These are phyloP conservation scores for Glyptemys insculpta DNA, from an alignment of 2,797 vertebrate species.

Conservation along the genomic window DNA sequence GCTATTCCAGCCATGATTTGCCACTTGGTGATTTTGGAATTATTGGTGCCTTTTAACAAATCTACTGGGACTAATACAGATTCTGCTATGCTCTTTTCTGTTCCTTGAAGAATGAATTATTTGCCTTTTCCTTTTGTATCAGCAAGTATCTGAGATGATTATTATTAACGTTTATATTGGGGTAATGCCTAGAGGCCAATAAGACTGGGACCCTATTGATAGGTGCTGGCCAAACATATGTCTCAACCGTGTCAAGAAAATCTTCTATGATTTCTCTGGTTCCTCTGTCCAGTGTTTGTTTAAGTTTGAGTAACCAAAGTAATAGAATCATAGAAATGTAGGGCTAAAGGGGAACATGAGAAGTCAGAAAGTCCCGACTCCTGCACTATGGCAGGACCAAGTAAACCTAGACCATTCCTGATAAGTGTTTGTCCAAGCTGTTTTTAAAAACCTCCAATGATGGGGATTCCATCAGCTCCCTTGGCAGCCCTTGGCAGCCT, in stretches of 20 bases:
- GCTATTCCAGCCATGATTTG: not conserved
- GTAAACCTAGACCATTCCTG: not conserved
- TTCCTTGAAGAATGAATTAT: not conserved
- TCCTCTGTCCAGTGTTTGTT: not conserved
- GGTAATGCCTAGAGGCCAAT: not conserved
- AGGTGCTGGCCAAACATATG: slow-evolving; percentile 4
- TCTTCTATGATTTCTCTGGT: not conserved
- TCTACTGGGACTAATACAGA: not conserved
- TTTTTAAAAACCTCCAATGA: not conserved
- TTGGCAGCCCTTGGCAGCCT: not conserved
- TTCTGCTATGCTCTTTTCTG: not conserved
- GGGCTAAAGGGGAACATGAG: not conserved
- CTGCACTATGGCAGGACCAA: not conserved
- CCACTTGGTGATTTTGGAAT: not conserved
- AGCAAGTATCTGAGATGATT: slow-evolving; percentile 42
- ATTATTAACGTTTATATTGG: slow-evolving; percentile 25
- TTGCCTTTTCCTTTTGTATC: slow-evolving; percentile 31
- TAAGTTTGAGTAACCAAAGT: not conserved
- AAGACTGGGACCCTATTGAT: not conserved
- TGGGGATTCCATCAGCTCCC: not conserved
- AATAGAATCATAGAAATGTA: not conserved
- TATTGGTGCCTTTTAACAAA: not conserved
- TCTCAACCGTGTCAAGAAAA: not conserved
- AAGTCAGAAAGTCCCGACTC: not conserved
- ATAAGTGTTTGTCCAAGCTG: not conserved